Percentiles rank a stretch among this genome's conserved stretches.
phyloP scores from a whole-genome alignment of 2,888 invertebrate genomes.

The Amphipyra berbera region DNA sequence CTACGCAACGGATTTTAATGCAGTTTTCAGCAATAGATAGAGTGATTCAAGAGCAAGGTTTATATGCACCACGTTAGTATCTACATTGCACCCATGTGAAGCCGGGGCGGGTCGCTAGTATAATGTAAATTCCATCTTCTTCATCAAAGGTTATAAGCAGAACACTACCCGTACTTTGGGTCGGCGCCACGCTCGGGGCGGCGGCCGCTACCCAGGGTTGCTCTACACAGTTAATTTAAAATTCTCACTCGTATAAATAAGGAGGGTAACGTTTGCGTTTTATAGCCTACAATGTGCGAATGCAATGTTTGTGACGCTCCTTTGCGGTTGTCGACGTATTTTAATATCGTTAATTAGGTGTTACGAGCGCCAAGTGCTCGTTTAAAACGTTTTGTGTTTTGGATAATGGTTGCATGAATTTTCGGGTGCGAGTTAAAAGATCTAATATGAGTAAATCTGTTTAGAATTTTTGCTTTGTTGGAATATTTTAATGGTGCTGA shows the following conservation, averaged over 20 bases:
- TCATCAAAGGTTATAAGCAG: slow-evolving; percentile 60
- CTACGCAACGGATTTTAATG: too few species aligned
- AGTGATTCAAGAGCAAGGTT: too few species aligned
- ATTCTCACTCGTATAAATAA: slow-evolving; percentile 89
- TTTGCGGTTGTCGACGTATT: slow-evolving; percentile 86
- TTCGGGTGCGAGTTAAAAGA: slow-evolving; percentile 35
- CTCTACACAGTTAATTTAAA: slow-evolving; percentile 90
- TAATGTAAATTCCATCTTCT: neutral
- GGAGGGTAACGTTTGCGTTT: slow-evolving; percentile 89
- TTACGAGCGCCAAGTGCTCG: slow-evolving; percentile 74
- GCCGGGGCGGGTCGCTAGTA: too few species aligned
- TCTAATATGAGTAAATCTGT: slow-evolving; percentile 59
- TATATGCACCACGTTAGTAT: too few species aligned
- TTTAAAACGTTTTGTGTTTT: slow-evolving; percentile 65
- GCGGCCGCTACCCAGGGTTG: slow-evolving; percentile 77
- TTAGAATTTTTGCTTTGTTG: slow-evolving; percentile 40
- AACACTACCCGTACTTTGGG: slow-evolving; percentile 68
- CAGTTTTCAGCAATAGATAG: too few species aligned
- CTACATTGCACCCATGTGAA: too few species aligned
- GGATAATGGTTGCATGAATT: slow-evolving; percentile 67
- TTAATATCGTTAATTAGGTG: slow-evolving; percentile 90
- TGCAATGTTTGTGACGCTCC: slow-evolving; percentile 83
- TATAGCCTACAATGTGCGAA: slow-evolving; percentile 88
- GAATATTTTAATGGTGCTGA: neutral
- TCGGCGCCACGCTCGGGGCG: slow-evolving; percentile 62